Base-by-base conservation (phyloP, 2,797 vertebrate genomes). In the Silurus aristotelis region DNA sequence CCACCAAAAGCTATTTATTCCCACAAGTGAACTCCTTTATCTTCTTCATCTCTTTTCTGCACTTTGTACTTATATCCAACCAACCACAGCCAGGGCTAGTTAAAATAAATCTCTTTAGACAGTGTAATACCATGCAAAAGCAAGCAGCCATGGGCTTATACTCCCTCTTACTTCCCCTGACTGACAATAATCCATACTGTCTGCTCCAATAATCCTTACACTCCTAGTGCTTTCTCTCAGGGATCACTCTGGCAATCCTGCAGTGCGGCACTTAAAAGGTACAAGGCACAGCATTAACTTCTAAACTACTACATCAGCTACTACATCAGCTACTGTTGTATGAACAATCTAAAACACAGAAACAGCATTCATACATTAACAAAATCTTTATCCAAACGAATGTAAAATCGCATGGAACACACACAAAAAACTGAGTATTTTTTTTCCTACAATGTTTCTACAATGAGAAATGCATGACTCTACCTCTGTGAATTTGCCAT, bases 191-290 rank as follows among this genome's bases (percentile, higher is more conserved):
- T 94, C 92, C 91, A 87, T 73, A 22, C 73, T 78, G 90, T 89
- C 89, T 86, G 88, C 87, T 89, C 91, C 84, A 0, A 80, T 94
- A 94, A 94, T 94, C 93, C 91, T 87, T 73, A 88, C 31, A 78
- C 85, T 91, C 80, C 79, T 72, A 84, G 92, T 67, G 94, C 89
- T 92, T 93, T 93, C 90, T 91, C 90, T 90, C 86, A 88, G 83
- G 89, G 87, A 89, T 90, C 91, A 93, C 88, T 89, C 90, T 88
- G 87, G 86, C 89, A 84, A 80, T 79, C 87, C 87, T 68, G 72
- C 81, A 83, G 68, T 64, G 71, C 63, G 38, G 75, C 78, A 77
- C 52, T 19, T 56, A 27, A 6, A 56, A 27, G 15, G 17, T 7
- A 19, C n/a, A 75, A 43, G 64, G 27, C 13, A 68, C 27, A 31